Evolutionary conservation across 2,888 invertebrate genomes (phyloP), one percentile per base, ranked within the genome.

Genomic region (Andricus curvator): DNA sequence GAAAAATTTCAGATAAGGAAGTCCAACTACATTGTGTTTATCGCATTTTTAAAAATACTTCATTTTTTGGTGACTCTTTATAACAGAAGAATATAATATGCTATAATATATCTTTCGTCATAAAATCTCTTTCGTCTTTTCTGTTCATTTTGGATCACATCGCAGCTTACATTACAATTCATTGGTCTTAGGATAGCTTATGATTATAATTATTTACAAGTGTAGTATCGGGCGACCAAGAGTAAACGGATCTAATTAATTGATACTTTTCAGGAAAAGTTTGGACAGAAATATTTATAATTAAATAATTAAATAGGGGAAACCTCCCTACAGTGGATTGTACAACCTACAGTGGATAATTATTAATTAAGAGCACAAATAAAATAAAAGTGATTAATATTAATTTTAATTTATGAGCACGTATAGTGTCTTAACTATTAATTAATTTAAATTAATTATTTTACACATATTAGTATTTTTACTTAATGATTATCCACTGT

Each of bases 111-210:
- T 70, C 51, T 70, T 29, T 56, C 70, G 51, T 51, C 70, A 70
- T 70, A 70, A 8, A 70, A 51, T n/a, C n/a, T 51, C 29, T 70
- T 70, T 70, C 70, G 29, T 33, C 29, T 29, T 51, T 56, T 33
- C 51, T 56, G 33, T 70, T 70, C 48, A 51, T 70, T 70, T 70
- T 51, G 48, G 51, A 70, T 70, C 70, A 70, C 70, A 70, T 70
- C 70, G 70, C 56, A 70, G 70, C 51, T 70, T 70, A 70, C 70
- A 70, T 48, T 68, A 68, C 51, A 70, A n/a, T 70, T 70, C 33
- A 51, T 70, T 70, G 70, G 70, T 70, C 70, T 48, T 68, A 70
- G 51, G 20, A 51, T 70, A 51, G 20, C 51, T 70, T 65, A 41
- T 80, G 29, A 77, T 66, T 22, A 44, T 66, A 48, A 79, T 70